These are phyloP conservation scores for Aphidius colemani DNA, from an alignment of 2,888 invertebrate genomes.

Conservation along the genomic window DNA sequence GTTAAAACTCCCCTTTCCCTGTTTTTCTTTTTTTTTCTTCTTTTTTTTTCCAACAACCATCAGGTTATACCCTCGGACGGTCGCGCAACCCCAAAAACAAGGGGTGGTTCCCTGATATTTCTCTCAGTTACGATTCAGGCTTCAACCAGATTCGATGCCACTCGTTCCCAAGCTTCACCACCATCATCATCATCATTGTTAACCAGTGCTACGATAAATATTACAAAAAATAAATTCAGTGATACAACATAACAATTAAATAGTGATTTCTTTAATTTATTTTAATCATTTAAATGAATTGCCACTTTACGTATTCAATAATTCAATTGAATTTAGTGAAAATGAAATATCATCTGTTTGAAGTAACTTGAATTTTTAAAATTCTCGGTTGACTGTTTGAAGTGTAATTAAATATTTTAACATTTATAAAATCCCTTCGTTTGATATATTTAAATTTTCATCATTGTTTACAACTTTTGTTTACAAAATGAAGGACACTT, in stretches of 20 bases:
- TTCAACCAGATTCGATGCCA: slow-evolving; percentile 39
- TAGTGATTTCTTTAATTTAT: not conserved
- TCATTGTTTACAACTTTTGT: not conserved
- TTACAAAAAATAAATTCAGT: not conserved
- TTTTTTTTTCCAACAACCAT: not conserved
- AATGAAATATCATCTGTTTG: not conserved
- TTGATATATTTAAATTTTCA: slow-evolving; percentile 3
- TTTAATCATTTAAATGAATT: not conserved
- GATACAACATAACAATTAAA: slow-evolving; percentile 5
- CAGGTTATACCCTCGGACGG: slow-evolving; percentile 25
- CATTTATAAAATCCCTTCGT: not conserved
- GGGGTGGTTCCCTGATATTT: slow-evolving; percentile 50
- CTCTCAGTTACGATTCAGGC: slow-evolving; percentile 44
- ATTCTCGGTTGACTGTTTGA: too few species aligned
- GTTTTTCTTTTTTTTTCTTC: slow-evolving; percentile 3
- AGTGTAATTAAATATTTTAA: not conserved
- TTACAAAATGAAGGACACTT: slow-evolving; percentile 36
- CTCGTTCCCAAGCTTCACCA: slow-evolving; percentile 18
- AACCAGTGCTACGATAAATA: slow-evolving; percentile 1
- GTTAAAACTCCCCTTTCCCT: not conserved
- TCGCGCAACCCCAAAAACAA: slow-evolving; percentile 38
- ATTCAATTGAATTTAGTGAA: not conserved
- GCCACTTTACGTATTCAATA: too few species aligned
- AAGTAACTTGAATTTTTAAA: not conserved
- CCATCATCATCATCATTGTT: slow-evolving; percentile 27